These are phyloP conservation scores for Noctuana brunneofusca DNA, from an alignment of 2,888 invertebrate species.

Conservation along the genomic window DNA sequence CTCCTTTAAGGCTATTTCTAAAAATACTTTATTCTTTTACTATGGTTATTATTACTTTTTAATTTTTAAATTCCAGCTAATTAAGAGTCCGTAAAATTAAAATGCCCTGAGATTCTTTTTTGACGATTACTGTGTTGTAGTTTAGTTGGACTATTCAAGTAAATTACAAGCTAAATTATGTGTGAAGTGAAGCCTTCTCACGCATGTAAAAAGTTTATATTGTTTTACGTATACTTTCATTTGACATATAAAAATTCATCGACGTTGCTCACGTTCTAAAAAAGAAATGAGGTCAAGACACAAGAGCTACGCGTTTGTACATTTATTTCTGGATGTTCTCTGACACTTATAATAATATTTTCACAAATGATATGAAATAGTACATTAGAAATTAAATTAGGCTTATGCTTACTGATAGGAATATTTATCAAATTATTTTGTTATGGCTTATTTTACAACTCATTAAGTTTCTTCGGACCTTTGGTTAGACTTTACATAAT, in stretches of 20 bases:
- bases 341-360: conserved; percentile 36
- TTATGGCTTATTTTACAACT: too few relatives aligned
- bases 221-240: conserved; percentile 33
- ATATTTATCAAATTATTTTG: conserved; percentile 1
- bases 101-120: background rate
- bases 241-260: conserved; percentile 40
- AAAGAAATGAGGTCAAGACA: conserved; percentile 71
- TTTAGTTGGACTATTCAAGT: conserved; percentile 7
- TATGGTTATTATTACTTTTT: background rate
- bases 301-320: conserved; percentile 48
- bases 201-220: conserved; percentile 21
- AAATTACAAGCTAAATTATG: conserved; percentile 12
- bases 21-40: too few relatives aligned
- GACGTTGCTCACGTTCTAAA: conserved; percentile 52
- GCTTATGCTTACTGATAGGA: conserved; percentile 10
- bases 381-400: too few relatives aligned
- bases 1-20: too few relatives aligned
- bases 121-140: background rate
- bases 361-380: conserved; percentile 40
- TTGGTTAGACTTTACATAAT: too few relatives aligned
- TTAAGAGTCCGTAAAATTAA: background rate
- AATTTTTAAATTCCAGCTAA: background rate
- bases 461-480: too few relatives aligned
- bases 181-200: conserved; percentile 30
- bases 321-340: conserved; percentile 51